A percentile compares a stretch with the other conserved stretches of the same genome.
phyloP scores from a whole-genome alignment of 2,888 invertebrate genomes.

The Agrotis puta region DNA sequence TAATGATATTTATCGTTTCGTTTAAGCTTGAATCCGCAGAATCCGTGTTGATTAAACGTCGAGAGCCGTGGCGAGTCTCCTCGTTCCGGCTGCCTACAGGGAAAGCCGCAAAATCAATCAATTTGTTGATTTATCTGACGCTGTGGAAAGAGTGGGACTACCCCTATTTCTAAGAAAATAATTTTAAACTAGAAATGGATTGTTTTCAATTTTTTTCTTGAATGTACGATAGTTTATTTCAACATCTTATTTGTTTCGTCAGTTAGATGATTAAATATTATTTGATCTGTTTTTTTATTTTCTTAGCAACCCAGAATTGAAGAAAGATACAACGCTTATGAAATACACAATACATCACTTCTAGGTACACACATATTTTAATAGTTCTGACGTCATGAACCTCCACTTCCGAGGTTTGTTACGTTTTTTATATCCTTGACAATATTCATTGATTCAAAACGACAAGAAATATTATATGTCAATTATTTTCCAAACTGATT shows the following conservation, averaged over 20 bases:
- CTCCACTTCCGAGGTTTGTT: too few relatives aligned
- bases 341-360: too few relatives aligned
- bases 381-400: too few relatives aligned
- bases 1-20: constrained; percentile 45
- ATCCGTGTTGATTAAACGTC: constrained; percentile 51
- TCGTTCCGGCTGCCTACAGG: constrained; percentile 27
- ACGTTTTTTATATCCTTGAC: too few relatives aligned
- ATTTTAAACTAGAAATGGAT: background rate
- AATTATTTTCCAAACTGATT: too few relatives aligned
- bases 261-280: background rate
- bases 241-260: background rate
- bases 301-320: too few relatives aligned
- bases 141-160: constrained; percentile 7
- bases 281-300: too few relatives aligned
- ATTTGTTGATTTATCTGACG: constrained; percentile 57
- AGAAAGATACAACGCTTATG: too few relatives aligned
- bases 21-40: constrained; percentile 29
- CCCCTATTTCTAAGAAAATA: constrained; percentile 18
- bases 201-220: background rate
- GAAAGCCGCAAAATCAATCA: constrained; percentile 57
- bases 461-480: too few relatives aligned
- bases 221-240: background rate
- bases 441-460: too few relatives aligned
- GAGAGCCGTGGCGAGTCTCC: constrained; percentile 33
- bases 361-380: too few relatives aligned